phyloP scores from a whole-genome alignment of 2,888 invertebrate species.

The Fragum fragum region DNA sequence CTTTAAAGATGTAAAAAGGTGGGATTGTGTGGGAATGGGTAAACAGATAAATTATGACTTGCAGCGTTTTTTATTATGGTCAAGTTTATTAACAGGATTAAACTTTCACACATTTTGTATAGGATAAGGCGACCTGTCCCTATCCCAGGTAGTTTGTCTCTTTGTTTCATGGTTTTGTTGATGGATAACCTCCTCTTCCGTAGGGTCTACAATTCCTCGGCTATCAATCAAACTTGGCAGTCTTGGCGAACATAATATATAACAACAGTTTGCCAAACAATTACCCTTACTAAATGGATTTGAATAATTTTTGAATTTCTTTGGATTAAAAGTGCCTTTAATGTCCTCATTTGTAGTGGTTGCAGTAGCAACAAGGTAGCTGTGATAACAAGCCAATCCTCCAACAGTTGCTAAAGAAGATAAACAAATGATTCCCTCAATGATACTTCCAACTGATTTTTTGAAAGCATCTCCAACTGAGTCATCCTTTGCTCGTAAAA shows the following conservation, averaged over 20 bases:
- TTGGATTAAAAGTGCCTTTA: constrained; percentile 60
- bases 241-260: constrained; percentile 58
- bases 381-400: constrained; percentile 65
- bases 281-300: constrained; percentile 66
- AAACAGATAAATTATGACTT: not conserved
- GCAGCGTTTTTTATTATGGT: too few relatives aligned
- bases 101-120: constrained; percentile 4
- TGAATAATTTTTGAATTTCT: constrained; percentile 51
- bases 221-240: constrained; percentile 62
- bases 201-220: constrained; percentile 59
- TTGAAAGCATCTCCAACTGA: constrained; percentile 64
- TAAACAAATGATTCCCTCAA: constrained; percentile 63
- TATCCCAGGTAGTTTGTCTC: constrained; percentile 9
- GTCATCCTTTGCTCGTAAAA: constrained; percentile 54
- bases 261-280: constrained; percentile 56
- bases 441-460: constrained; percentile 58
- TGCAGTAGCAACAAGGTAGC: constrained; percentile 62
- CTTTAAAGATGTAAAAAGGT: not conserved
- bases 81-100: too few relatives aligned
- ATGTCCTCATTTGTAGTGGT: constrained; percentile 68
- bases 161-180: constrained; percentile 16
- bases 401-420: constrained; percentile 63
- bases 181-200: constrained; percentile 43
- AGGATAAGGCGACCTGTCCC: constrained; percentile 8
- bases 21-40: not conserved